These are phyloP conservation scores for Tinea semifulvella DNA, from an alignment of 2,888 invertebrate species.

Conservation along the genomic window DNA sequence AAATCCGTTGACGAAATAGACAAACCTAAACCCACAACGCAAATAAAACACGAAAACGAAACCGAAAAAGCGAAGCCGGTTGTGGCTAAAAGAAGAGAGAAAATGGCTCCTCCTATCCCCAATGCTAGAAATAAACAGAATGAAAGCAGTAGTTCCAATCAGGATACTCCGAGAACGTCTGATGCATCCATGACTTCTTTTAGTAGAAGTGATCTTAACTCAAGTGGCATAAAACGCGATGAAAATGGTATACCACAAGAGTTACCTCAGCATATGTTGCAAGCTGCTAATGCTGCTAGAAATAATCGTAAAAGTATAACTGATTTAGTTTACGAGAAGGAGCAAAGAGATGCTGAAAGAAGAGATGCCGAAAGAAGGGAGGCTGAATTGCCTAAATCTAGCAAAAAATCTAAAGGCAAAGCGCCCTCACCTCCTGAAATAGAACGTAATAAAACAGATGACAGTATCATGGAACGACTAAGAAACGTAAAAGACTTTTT, in stretches of 20 bases:
- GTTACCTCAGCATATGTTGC: constrained; percentile 75
- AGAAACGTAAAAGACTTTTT: constrained; percentile 49
- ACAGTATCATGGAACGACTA: constrained; percentile 53
- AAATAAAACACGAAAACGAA: constrained; percentile 63
- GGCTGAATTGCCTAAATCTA: constrained; percentile 37
- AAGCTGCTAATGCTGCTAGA: constrained; percentile 75
- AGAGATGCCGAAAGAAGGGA: constrained; percentile 16
- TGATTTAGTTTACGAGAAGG: constrained; percentile 41
- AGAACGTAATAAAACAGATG: constrained; percentile 57
- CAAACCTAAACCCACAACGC: constrained; percentile 46
- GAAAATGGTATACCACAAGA: constrained; percentile 73
- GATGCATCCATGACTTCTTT: constrained; percentile 39
- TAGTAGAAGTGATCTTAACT: constrained; percentile 57
- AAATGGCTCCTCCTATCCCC: constrained; percentile 58
- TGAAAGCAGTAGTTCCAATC: constrained; percentile 39
- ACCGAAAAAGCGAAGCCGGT: constrained; percentile 49
- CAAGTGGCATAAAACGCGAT: constrained; percentile 68
- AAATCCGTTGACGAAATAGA: constrained; percentile 50
- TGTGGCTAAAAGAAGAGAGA: constrained; percentile 61
- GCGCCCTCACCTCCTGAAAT: constrained; percentile 74
- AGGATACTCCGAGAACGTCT: constrained; percentile 40
- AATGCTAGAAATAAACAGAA: constrained; percentile 50
- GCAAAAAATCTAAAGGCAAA: constrained; percentile 75
- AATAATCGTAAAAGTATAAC: constrained; percentile 69
- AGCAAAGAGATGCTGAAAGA: constrained; percentile 24